A percentile compares a stretch with the other conserved stretches of the same genome.
Evolutionary conservation across 1,140 invertebrate genomes (phyloP).

Genomic region (Armadillidium nasatum): DNA sequence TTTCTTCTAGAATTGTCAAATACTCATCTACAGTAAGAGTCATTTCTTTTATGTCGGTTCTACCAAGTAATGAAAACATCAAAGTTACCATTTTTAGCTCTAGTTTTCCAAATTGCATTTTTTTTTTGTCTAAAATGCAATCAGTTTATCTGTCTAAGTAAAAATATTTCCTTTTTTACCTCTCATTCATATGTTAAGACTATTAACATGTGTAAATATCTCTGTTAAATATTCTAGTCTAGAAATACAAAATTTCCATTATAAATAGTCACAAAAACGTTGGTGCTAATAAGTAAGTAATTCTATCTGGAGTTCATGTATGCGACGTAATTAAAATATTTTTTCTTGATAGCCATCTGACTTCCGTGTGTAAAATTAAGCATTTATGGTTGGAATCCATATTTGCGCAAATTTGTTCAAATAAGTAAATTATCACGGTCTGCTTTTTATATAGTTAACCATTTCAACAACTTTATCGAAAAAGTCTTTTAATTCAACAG

Average conservation of each 20-base stretch:
- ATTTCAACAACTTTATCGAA: conserved; percentile 22
- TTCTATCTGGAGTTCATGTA: conserved; percentile 22
- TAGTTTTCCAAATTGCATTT: conserved; percentile 22
- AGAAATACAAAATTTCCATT: conserved; percentile 17
- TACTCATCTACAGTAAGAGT: conserved; percentile 10
- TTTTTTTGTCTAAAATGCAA: conserved; percentile 19
- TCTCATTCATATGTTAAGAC: conserved; percentile 9
- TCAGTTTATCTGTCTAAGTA: conserved; percentile 26
- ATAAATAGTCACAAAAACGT: conserved; percentile 17
- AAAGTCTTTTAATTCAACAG: conserved; percentile 5
- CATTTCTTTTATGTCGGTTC: conserved; percentile 12
- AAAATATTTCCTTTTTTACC: conserved; percentile 26
- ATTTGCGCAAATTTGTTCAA: conserved; percentile 26
- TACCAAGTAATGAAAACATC: conserved; percentile 19
- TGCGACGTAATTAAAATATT: conserved; percentile 18
- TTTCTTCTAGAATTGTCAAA: conserved; percentile 18
- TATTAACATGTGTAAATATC: conserved; percentile 28
- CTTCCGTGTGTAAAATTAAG: conserved; percentile 26
- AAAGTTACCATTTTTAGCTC: conserved; percentile 10
- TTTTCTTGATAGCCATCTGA: conserved; percentile 24
- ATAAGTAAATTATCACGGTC: conserved; percentile 20
- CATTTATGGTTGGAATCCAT: conserved; percentile 23
- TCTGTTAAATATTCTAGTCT: conserved; percentile 24
- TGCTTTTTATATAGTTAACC: conserved; percentile 27
- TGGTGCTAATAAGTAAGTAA: conserved; percentile 19